phyloP scores from a whole-genome alignment of 1,140 invertebrate genomes.

The Drosophila sproati region DNA sequence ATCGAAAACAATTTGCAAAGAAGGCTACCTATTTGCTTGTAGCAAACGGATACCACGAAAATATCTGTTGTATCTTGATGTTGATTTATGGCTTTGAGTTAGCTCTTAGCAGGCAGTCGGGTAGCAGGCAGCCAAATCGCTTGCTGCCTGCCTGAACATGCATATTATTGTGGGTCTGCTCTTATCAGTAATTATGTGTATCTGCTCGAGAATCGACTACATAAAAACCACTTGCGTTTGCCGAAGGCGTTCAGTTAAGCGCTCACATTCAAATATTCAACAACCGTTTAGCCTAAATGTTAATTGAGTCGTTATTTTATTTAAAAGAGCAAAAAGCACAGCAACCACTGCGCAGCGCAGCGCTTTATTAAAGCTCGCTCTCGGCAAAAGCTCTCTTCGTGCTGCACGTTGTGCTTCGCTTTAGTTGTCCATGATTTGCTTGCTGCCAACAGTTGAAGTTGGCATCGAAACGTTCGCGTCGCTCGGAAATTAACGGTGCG shows the following conservation, averaged over 20 bases:
- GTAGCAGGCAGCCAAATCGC: not conserved
- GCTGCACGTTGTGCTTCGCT: slow-evolving; percentile 35
- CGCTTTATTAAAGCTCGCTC: slow-evolving; percentile 5
- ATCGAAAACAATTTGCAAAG: too few species aligned
- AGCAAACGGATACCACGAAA: too few species aligned
- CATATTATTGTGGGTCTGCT: not conserved
- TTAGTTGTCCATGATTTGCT: not conserved
- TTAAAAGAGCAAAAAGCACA: not conserved
- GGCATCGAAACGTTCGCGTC: slow-evolving; percentile 70
- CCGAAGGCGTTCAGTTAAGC: slow-evolving; percentile 21
- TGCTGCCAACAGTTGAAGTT: slow-evolving; percentile 60
- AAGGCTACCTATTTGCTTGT: too few species aligned
- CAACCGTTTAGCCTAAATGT: not conserved
- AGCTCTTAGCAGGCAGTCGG: not conserved
- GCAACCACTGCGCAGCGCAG: not conserved
- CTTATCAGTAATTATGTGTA: not conserved
- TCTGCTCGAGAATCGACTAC: not conserved
- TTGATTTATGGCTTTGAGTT: not conserved
- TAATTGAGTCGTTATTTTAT: slow-evolving; percentile 4
- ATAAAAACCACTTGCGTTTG: slow-evolving; percentile 16
- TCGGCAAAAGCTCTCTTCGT: slow-evolving; percentile 12
- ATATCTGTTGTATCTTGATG: too few species aligned
- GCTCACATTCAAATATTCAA: slow-evolving; percentile 5
- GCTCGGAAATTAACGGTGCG: slow-evolving; percentile 16
- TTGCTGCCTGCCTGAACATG: slow-evolving; percentile 1